Base-by-base conservation (phyloP, 2,888 invertebrate genomes). In the Nomada ferruginata region DNA sequence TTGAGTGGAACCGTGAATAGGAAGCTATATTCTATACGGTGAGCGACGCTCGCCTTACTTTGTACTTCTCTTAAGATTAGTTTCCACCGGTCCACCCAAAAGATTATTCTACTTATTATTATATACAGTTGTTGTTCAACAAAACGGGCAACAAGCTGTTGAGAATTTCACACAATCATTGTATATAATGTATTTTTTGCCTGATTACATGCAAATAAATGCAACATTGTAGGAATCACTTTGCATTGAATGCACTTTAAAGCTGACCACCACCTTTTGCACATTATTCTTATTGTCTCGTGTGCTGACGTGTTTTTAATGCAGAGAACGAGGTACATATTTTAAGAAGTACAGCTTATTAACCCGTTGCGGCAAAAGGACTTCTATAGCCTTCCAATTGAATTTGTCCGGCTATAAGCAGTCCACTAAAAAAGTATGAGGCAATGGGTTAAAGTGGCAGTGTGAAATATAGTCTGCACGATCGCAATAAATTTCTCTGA, bases 151-250 rank as follows among this genome's bases (percentile, higher is more conserved):
- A 66, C 64, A 66, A 18, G 44, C 71, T 75, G 29, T 60, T 52
- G 55, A 11, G 52, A 68, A 73, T 73, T 36, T 74, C 68, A 61
- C 53, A 66, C 68, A 59, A 76, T 75, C 55, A 11, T 53, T 89
- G 89, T 90, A 89, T 83, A 90, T 90, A 90, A 87, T 89, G 89
- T 89, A 88, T 88, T 89, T 89, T 89, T 87, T 85, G 63, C 65
- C 71, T 74, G 63, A 52, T 83, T 80, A 75, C 79, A 53, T 61
- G 69, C 60, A 83, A 87, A 85, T 87, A 88, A 88, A 88, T 86
- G 79, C 47, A 81, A 80, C 76, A 66, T 74, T 47, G 64, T 78
- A 60, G 60, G 69, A 77, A 66, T 42, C 18, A 26, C 52, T 20
- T 44, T 53, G 18, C 18, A 20, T 18, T 13, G 47, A 10, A 3